A percentile compares a stretch with the other conserved stretches of the same genome.
phyloP scores from a whole-genome alignment of 2,888 invertebrate species.

The Prosapia bicincta region DNA sequence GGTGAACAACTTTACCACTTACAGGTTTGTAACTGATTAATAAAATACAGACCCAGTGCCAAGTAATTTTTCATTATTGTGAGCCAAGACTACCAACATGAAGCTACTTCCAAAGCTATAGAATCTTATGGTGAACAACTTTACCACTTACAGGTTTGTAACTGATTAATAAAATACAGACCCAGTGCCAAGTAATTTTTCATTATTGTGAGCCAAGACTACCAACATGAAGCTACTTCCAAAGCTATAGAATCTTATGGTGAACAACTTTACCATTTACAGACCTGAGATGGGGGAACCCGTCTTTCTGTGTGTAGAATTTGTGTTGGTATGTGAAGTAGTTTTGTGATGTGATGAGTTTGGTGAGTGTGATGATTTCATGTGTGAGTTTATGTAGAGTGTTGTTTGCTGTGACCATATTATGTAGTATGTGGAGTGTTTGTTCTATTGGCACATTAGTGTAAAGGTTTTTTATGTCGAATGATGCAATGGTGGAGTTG shows the following conservation, averaged over 20 bases:
- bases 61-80: constrained; percentile 94
- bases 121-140: constrained; percentile 72
- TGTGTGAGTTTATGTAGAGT: no score
- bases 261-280: constrained; percentile 60
- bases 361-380: no score
- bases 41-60: constrained; percentile 77
- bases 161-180: constrained; percentile 77
- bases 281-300: constrained; percentile 44
- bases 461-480: no score
- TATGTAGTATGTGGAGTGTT: no score
- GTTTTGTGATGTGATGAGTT: no score
- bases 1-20: constrained; percentile 64
- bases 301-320: no score
- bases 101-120: constrained; percentile 78
- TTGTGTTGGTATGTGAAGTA: no score
- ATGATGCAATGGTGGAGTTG: no score
- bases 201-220: constrained; percentile 96
- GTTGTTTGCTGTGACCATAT: no score
- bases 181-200: constrained; percentile 86
- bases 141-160: constrained; percentile 52
- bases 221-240: constrained; percentile 83
- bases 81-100: constrained; percentile 95
- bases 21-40: constrained; percentile 58
- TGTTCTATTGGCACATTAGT: no score
- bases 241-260: constrained; percentile 77